phyloP scores from a whole-genome alignment of 2,888 invertebrate species.

The Beris morrisii region DNA sequence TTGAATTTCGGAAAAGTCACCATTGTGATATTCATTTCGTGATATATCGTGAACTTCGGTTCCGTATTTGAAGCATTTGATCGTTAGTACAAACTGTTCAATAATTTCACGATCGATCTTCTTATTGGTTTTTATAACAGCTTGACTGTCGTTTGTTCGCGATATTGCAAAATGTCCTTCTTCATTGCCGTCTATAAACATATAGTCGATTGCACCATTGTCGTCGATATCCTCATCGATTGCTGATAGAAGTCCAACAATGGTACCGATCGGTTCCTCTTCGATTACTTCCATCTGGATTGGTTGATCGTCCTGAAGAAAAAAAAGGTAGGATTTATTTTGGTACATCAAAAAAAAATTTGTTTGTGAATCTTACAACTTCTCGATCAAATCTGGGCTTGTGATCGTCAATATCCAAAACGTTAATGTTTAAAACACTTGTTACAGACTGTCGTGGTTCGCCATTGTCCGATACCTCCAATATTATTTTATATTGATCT shows the following conservation, averaged over 20 bases:
- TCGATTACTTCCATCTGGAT: constrained; percentile 66
- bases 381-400: constrained; percentile 71
- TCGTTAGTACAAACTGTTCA: constrained; percentile 63
- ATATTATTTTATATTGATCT: constrained; percentile 72
- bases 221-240: constrained; percentile 74
- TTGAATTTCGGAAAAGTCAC: constrained; percentile 71
- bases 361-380: constrained; percentile 58
- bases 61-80: constrained; percentile 70
- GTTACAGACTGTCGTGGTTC: constrained; percentile 75
- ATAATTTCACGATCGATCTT: constrained; percentile 68
- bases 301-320: constrained; percentile 65
- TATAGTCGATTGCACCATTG: constrained; percentile 75
- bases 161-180: constrained; percentile 65
- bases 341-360: neutral
- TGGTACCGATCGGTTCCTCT: constrained; percentile 66
- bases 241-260: constrained; percentile 69
- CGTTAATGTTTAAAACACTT: constrained; percentile 67
- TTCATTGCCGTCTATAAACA: constrained; percentile 74
- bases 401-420: constrained; percentile 79
- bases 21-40: constrained; percentile 64
- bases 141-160: constrained; percentile 66
- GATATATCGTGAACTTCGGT: constrained; percentile 51
- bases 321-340: constrained; percentile 1
- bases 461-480: constrained; percentile 78
- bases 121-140: constrained; percentile 62